A percentile compares a stretch with the other conserved stretches of the same genome.
These are phyloP conservation scores for Passerina amoena DNA, from an alignment of 2,113 vertebrate species.

Conservation along the genomic window DNA sequence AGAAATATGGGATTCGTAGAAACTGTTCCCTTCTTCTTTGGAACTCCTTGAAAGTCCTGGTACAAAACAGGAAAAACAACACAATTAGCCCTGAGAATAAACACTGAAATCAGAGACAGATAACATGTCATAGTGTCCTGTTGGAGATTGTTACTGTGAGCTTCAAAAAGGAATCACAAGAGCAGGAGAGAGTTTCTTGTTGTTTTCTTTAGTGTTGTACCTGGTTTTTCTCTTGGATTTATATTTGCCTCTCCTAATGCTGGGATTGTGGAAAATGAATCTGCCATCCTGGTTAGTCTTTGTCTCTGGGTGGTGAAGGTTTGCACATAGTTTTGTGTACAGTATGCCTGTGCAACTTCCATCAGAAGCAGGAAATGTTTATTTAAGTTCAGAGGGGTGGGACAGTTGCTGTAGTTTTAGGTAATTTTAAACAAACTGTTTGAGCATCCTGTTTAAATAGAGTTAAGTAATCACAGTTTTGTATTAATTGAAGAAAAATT, in stretches of 20 bases:
- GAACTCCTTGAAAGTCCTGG: neutral
- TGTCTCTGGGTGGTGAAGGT: neutral
- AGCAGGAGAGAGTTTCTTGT: neutral
- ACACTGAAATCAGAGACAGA: conserved; percentile 25
- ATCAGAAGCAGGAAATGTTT: conserved; percentile 91
- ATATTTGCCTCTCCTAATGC: neutral
- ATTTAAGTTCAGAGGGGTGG: conserved; percentile 85
- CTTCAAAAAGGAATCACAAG: conserved; percentile 4
- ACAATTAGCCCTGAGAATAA: neutral
- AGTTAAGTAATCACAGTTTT: conserved; percentile 62
- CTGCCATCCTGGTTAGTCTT: neutral
- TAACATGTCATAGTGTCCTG: neutral
- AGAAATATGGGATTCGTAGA: neutral
- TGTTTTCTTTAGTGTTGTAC: neutral
- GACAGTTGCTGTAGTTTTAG: conserved; percentile 77
- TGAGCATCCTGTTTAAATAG: conserved; percentile 88
- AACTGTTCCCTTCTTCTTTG: neutral
- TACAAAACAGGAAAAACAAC: conserved; percentile 43
- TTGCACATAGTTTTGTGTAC: neutral
- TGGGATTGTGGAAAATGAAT: neutral
- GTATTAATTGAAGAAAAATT: conserved; percentile 45
- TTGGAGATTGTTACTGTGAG: neutral
- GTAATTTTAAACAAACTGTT: conserved; percentile 90
- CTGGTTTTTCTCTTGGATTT: neutral
- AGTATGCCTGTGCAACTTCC: conserved; percentile 59